phyloP scores from a whole-genome alignment of 1,140 invertebrate species.

The Drosophila sulfurigaster region DNA sequence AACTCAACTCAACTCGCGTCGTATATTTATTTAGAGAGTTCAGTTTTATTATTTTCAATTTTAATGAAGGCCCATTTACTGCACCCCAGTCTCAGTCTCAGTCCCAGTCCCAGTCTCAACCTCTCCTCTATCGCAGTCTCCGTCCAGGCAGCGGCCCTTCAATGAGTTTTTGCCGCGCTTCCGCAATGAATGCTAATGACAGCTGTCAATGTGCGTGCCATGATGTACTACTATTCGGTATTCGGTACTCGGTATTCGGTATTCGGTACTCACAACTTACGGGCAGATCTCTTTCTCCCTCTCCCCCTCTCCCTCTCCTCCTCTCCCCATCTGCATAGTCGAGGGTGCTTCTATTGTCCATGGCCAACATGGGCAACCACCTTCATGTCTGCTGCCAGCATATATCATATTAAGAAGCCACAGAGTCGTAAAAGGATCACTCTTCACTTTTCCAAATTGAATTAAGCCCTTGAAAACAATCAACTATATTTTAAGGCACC shows the following conservation, averaged over 20 bases:
- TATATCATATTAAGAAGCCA: constrained; percentile 7
- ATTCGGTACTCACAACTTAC: not conserved
- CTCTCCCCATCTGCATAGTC: not conserved
- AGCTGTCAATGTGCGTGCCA: constrained; percentile 79
- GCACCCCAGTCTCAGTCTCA: constrained; percentile 48
- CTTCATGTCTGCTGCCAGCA: constrained; percentile 5
- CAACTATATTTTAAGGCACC: not conserved
- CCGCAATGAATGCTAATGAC: constrained; percentile 80
- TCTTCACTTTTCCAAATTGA: not conserved
- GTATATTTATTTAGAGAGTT: constrained; percentile 51
- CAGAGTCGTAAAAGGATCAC: constrained; percentile 1
- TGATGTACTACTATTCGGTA: constrained; percentile 61
- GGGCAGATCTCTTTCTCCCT: not conserved
- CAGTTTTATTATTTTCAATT: constrained; percentile 80
- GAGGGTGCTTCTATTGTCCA: constrained; percentile 19
- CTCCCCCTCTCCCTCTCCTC: too few relatives aligned
- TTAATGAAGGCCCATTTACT: constrained; percentile 77
- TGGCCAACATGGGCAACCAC: constrained; percentile 14
- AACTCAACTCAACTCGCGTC: constrained; percentile 21
- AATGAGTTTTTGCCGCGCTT: constrained; percentile 62
- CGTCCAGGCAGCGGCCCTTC: constrained; percentile 38
- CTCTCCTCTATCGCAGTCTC: constrained; percentile 25
- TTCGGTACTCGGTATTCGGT: not conserved
- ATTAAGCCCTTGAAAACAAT: not conserved
- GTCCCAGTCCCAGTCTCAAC: not conserved